phyloP scores from a whole-genome alignment of 2,797 vertebrate genomes.

The Chaetophractus vellerosus region DNA sequence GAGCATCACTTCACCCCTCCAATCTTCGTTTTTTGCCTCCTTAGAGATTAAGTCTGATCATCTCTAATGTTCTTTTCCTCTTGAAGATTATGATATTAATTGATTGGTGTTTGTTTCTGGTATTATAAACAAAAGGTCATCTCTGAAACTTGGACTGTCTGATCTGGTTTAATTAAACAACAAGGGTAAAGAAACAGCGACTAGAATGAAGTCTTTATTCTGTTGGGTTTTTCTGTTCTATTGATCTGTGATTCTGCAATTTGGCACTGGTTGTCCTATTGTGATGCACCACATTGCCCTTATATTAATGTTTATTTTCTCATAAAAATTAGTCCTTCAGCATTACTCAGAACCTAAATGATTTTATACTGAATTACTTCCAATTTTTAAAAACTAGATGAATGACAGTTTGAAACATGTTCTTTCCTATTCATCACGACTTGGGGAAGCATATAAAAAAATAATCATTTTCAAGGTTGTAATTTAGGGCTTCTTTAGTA shows the following conservation, averaged over 20 bases:
- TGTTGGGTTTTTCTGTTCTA: background rate
- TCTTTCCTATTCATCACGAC: background rate
- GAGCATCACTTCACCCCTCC: background rate
- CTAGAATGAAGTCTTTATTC: background rate
- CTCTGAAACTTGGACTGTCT: background rate
- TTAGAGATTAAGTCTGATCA: background rate
- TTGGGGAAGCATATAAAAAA: background rate
- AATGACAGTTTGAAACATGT: conserved; percentile 1
- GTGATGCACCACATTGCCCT: background rate
- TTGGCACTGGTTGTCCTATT: background rate
- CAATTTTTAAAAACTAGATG: background rate
- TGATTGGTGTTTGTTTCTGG: background rate
- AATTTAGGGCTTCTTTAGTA: background rate
- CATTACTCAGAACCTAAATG: conserved; percentile 1
- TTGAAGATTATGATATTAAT: background rate
- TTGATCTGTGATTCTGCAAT: background rate
- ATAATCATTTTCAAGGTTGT: background rate
- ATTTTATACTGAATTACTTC: background rate
- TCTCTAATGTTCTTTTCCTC: background rate
- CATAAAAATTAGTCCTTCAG: background rate
- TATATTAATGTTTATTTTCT: conserved; percentile 11
- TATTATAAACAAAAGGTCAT: background rate
- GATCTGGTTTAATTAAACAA: conserved; percentile 13
- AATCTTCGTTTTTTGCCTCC: conserved; percentile 2
- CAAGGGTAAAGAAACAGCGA: background rate